Percentiles rank a stretch among this genome's conserved stretches.
These are phyloP conservation scores for Orchestia grillus DNA, from an alignment of 1,140 invertebrate species.

Conservation along the genomic window DNA sequence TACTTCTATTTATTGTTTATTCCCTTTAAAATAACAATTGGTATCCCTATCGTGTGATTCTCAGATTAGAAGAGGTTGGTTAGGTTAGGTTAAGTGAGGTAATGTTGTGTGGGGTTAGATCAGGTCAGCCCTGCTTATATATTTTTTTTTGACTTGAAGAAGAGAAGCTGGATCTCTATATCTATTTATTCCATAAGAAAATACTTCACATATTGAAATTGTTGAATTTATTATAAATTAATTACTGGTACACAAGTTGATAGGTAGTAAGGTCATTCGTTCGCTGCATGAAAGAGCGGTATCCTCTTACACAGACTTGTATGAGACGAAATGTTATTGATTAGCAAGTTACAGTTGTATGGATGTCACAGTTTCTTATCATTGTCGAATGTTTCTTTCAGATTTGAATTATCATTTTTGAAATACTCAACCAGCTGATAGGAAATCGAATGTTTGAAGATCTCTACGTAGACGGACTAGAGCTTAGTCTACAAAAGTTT, in stretches of 20 bases:
- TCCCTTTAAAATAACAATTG: not conserved
- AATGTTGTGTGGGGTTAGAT: not conserved
- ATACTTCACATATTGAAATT: not conserved
- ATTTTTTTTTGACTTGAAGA: not conserved
- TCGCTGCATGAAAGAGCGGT: no score
- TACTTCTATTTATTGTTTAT: not conserved
- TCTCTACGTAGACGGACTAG: no score
- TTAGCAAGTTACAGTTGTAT: not conserved
- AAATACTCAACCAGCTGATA: not conserved
- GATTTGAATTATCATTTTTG: not conserved
- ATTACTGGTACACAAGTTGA: not conserved
- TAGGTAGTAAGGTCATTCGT: not conserved
- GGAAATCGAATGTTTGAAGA: not conserved
- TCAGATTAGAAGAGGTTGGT: not conserved
- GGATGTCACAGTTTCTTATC: not conserved
- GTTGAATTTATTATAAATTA: not conserved
- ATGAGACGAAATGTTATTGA: not conserved
- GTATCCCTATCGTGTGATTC: not conserved
- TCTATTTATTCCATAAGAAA: not conserved
- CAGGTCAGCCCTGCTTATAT: no score
- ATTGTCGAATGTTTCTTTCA: not conserved
- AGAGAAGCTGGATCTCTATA: not conserved
- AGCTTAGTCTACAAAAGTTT: no score
- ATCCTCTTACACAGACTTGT: not conserved
- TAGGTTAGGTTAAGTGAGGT: not conserved